Conservation (phyloP, 2,113 vertebrate genomes). For the Peromyscus leucopus region DNA sequence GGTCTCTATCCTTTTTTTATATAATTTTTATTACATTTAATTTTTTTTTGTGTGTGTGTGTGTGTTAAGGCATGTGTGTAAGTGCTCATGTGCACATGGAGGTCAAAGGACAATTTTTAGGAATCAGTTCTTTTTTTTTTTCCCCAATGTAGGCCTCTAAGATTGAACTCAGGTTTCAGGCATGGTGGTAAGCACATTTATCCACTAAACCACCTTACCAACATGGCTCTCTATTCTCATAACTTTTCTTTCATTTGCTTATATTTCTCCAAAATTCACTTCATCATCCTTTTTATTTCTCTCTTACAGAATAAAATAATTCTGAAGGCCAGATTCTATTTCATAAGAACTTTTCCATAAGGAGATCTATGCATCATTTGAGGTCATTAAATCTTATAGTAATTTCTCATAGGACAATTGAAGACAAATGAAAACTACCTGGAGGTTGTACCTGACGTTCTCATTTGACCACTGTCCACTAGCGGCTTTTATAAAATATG, state of each 20-base stretch:
- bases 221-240: neutral
- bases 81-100: no score
- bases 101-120: neutral
- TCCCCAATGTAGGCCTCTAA: neutral
- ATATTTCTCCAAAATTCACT: neutral
- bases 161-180: neutral
- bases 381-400: conserved; percentile 57
- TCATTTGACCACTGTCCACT: neutral
- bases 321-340: conserved; percentile 54
- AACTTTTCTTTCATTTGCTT: neutral
- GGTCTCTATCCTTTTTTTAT: neutral
- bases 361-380: conserved; percentile 30
- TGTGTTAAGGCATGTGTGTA: neutral
- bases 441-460: neutral
- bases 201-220: neutral
- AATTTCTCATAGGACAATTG: conserved; percentile 6
- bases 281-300: neutral
- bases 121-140: neutral
- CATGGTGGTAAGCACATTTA: neutral
- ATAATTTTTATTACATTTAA: neutral
- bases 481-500: neutral
- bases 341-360: neutral
- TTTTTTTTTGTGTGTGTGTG: no score
- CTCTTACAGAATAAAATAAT: conserved; percentile 46
- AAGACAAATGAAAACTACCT: conserved; percentile 41